A percentile compares a stretch with the other conserved stretches of the same genome.
phyloP scores from a whole-genome alignment of 2,888 invertebrate species.

The Xestia ashworthii region DNA sequence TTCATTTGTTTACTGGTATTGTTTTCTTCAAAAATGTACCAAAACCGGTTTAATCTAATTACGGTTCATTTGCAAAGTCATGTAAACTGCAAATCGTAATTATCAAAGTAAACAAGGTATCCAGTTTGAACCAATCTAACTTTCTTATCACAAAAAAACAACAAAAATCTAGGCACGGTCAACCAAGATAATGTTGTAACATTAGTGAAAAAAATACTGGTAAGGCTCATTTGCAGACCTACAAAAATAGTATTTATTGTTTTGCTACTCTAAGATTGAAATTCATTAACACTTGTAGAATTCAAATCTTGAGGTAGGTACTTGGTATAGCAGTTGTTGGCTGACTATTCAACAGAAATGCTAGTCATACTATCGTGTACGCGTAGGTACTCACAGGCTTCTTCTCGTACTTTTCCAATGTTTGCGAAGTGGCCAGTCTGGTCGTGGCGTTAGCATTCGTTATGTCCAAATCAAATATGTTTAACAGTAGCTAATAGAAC shows the following conservation, averaged over 20 bases:
- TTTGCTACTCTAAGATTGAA: neutral
- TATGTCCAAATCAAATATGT: slow-evolving; percentile 85
- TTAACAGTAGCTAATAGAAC: slow-evolving; percentile 83
- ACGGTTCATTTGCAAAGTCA: neutral
- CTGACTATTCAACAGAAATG: slow-evolving; percentile 4
- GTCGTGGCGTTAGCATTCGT: slow-evolving; percentile 76
- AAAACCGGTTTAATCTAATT: slow-evolving; percentile 24
- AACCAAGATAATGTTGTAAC: too few species aligned
- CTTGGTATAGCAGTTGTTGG: neutral
- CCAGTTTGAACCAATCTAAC: slow-evolving; percentile 21
- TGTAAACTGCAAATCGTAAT: slow-evolving; percentile 15
- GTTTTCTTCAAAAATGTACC: slow-evolving; percentile 4
- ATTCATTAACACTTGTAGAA: neutral
- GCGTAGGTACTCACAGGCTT: slow-evolving; percentile 58
- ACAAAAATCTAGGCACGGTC: neutral
- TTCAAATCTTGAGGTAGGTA: neutral
- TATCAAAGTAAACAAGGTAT: neutral
- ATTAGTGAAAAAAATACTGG: neutral
- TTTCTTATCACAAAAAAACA: slow-evolving; percentile 15
- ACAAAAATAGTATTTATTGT: neutral
- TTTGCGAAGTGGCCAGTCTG: slow-evolving; percentile 77
- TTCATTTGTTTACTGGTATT: neutral
- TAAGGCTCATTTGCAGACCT: neutral
- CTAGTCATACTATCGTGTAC: slow-evolving; percentile 36
- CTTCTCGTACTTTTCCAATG: slow-evolving; percentile 86